A percentile compares a stretch with the other conserved stretches of the same genome.
These are phyloP conservation scores for Lithophane leautieri DNA, from an alignment of 2,888 invertebrate genomes.

Conservation along the genomic window DNA sequence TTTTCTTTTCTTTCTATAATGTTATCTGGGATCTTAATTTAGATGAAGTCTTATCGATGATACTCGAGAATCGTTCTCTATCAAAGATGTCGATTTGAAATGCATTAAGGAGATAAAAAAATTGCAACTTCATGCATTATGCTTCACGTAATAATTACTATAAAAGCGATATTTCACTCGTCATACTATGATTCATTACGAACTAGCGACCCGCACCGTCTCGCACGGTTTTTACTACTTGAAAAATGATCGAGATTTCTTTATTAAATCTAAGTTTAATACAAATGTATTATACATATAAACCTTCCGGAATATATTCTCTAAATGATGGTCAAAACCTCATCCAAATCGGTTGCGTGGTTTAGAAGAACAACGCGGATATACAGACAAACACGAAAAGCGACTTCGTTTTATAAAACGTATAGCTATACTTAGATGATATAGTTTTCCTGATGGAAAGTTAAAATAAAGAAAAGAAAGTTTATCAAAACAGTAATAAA, in stretches of 20 bases:
- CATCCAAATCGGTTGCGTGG: neutral
- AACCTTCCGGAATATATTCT: neutral
- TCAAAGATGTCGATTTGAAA: slow-evolving; percentile 37
- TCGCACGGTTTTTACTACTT: neutral
- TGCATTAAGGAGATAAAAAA: slow-evolving; percentile 42
- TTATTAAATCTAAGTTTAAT: neutral
- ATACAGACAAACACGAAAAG: neutral
- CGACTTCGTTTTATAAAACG: too few species aligned
- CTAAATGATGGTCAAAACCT: neutral
- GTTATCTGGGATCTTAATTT: slow-evolving; percentile 46
- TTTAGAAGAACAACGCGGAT: neutral
- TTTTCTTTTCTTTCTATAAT: too few species aligned
- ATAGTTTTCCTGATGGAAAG: neutral
- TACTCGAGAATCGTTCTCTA: slow-evolving; percentile 11
- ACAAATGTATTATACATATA: neutral
- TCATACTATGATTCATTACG: slow-evolving; percentile 14
- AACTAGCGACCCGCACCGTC: neutral
- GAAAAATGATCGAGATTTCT: neutral
- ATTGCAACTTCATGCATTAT: slow-evolving; percentile 26
- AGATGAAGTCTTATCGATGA: slow-evolving; percentile 34
- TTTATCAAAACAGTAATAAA: too few species aligned
- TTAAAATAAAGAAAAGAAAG: slow-evolving; percentile 7
- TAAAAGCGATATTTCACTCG: slow-evolving; percentile 6
- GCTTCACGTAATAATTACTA: neutral
- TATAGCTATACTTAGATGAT: neutral